phyloP scores from a whole-genome alignment of 1,140 invertebrate species.

The Pogonus chalceus region DNA sequence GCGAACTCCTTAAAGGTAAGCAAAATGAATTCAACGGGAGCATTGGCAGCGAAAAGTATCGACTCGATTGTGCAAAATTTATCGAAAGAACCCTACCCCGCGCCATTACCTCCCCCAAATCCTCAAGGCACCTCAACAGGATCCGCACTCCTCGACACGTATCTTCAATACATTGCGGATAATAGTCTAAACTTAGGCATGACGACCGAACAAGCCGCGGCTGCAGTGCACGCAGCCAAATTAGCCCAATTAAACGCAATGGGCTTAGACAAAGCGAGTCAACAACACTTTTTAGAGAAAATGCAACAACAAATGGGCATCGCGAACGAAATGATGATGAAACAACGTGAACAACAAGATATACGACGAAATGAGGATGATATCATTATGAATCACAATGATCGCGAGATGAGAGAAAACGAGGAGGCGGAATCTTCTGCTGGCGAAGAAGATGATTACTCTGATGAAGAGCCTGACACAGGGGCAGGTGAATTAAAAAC shows the following conservation, averaged over 20 bases:
- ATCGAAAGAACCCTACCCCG: conserved; percentile 42
- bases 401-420: conserved; percentile 20
- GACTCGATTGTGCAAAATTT: conserved; percentile 39
- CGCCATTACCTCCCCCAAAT: conserved; percentile 33
- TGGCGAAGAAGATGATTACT: conserved; percentile 33
- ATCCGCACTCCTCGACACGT: conserved; percentile 71
- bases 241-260: conserved; percentile 59
- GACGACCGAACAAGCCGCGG: conserved; percentile 33
- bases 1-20: conserved; percentile 14
- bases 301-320: conserved; percentile 44
- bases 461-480: conserved; percentile 32
- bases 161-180: conserved; percentile 74
- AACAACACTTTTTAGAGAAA: conserved; percentile 48
- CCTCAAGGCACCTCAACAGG: conserved; percentile 44
- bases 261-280: conserved; percentile 48
- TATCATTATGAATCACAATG: conserved; percentile 25
- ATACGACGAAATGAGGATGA: conserved; percentile 24
- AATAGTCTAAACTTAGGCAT: conserved; percentile 52
- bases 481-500: conserved; percentile 27
- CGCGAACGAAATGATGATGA: conserved; percentile 32
- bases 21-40: conserved; percentile 41
- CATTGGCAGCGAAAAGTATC: conserved; percentile 51
- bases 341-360: conserved; percentile 24
- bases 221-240: conserved; percentile 43
- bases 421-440: conserved; percentile 30